Evolutionary conservation across 2,888 invertebrate species (phyloP), one percentile per base, ranked within the genome.

Genomic region (Galeopsomyia nigrocyanea): DNA sequence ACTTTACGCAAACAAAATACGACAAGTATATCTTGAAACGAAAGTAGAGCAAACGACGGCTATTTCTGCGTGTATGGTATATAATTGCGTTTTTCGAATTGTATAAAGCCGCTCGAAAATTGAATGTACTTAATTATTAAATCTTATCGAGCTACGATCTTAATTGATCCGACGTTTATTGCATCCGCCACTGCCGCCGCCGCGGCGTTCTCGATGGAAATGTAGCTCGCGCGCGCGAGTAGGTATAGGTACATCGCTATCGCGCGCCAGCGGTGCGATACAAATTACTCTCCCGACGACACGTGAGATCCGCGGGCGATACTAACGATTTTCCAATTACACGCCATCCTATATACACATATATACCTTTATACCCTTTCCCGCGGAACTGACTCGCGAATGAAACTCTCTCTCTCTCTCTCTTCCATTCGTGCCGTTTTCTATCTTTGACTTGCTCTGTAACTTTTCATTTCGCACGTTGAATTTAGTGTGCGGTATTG

Each of bases 311-410:
- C 62, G 67, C 58, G 26, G 49, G 77, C 79, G 85, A 84, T 84
- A 84, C 78, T 80, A 86, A 86, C 83, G 85, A 86, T 86, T 85
- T 86, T 86, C 82, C 84, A 85, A 85, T 86, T 85, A 83, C 78
- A 81, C 80, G 81, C 80, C 81, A 80, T 46, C n/a, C 70, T 61
- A 5, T 5, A 5, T 5, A 26, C 3, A 2, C 39, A 39, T 9
- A 9, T 39, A 39, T 7, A 39, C 39, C 39, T 1, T n/a, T n/a
- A n/a, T n/a, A 7, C 39, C 39, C 39, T 1, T 39, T 3, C 39
- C 1, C 39, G 10, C n/a, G n/a, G n/a, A n/a, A n/a, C n/a, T n/a
- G n/a, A 7, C 39, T 10, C 39, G 39, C 5, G 39, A 9, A 10
- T 39, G 39, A 3, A 39, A 10, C 13, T 39, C 39, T 39, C 39